These are phyloP conservation scores for Caenorhabditis angaria DNA, from an alignment of 2,888 invertebrate species.

Conservation along the genomic window DNA sequence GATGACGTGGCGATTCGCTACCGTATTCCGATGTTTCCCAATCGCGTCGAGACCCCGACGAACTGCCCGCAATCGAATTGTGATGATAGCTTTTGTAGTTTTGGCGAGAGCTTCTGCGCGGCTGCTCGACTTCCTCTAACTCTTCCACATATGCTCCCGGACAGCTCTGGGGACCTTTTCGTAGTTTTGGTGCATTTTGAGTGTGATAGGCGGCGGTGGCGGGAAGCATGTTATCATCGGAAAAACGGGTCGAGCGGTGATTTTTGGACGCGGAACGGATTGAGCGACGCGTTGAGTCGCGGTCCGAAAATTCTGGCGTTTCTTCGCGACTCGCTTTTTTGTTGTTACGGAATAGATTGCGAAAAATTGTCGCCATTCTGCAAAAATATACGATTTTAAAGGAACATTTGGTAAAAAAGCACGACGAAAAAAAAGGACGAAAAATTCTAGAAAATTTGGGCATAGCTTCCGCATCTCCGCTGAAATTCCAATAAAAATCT, in stretches of 20 bases:
- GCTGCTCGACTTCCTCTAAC: not conserved
- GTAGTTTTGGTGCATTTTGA: constrained; percentile 19
- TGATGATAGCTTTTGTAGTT: constrained; percentile 14
- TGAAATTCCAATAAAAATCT: too few relatives aligned
- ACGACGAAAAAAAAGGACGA: too few relatives aligned
- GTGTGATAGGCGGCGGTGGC: constrained; percentile 51
- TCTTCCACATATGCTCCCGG: constrained; percentile 46
- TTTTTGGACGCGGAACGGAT: constrained; percentile 10
- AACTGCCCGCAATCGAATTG: constrained; percentile 3
- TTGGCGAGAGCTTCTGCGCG: not conserved
- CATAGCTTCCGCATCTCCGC: too few relatives aligned
- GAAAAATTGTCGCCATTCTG: constrained; percentile 38
- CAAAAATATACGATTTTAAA: too few relatives aligned
- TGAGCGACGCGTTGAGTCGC: constrained; percentile 33
- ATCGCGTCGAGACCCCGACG: not conserved
- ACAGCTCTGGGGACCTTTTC: constrained; percentile 50
- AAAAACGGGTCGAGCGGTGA: constrained; percentile 19
- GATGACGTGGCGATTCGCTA: constrained; percentile 25
- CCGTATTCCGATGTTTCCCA: constrained; percentile 54
- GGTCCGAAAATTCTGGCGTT: constrained; percentile 16
- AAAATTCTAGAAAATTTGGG: too few relatives aligned
- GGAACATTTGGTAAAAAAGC: too few relatives aligned
- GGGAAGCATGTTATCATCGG: constrained; percentile 41
- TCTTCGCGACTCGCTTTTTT: constrained; percentile 31
- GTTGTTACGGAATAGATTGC: constrained; percentile 40